phyloP scores from a whole-genome alignment of 2,113 vertebrate genomes.

The Asarcornis scutulata region DNA sequence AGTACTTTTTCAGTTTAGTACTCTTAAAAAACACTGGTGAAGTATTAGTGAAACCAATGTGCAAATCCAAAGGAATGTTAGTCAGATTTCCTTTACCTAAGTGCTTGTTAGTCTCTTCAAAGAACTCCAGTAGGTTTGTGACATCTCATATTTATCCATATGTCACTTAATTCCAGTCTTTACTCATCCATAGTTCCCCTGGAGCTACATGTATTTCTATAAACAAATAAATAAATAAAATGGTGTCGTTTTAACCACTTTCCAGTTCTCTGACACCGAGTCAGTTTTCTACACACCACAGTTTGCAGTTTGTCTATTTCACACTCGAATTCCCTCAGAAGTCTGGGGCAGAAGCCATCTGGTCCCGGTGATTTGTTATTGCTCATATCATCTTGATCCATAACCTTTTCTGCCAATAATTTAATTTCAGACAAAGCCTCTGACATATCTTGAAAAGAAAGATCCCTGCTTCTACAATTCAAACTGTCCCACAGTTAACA shows the following conservation, averaged over 20 bases:
- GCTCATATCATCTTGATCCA: not conserved
- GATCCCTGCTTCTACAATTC: not conserved
- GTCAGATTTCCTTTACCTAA: not conserved
- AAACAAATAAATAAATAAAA: not conserved
- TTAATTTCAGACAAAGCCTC: not conserved
- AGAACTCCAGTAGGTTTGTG: not conserved
- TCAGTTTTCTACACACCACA: not conserved
- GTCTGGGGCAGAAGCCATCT: conserved; percentile 11
- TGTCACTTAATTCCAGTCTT: not conserved
- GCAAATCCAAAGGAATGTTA: not conserved
- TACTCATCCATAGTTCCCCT: not conserved
- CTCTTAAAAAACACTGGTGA: not conserved
- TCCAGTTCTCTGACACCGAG: not conserved
- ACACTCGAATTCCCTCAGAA: not conserved
- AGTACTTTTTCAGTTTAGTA: not conserved
- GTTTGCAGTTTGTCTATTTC: conserved; percentile 17
- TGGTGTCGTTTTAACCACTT: not conserved
- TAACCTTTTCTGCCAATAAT: not conserved
- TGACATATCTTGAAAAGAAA: not conserved
- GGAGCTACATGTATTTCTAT: not conserved
- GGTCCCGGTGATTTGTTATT: conserved; percentile 4
- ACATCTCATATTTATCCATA: not conserved
- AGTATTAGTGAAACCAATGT: not conserved
- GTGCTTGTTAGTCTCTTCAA: not conserved
- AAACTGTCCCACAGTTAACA: not conserved